Evolutionary conservation across 2,797 vertebrate genomes (phyloP).

Genomic region (Nyctibius grandis): DNA sequence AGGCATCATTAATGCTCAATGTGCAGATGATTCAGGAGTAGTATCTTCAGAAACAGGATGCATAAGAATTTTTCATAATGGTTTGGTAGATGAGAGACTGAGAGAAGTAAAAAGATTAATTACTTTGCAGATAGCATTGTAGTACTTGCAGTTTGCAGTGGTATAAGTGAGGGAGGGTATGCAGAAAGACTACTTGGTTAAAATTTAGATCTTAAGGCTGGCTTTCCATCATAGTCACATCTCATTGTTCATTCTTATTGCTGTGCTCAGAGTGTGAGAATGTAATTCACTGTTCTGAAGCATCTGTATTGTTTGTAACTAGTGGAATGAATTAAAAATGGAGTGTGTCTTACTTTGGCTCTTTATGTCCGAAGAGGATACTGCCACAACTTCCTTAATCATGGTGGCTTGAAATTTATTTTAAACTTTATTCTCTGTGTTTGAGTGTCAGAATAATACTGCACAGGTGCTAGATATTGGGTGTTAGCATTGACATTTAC

Average conservation of each 20-base stretch:
- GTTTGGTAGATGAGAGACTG: background rate
- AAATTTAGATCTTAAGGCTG: background rate
- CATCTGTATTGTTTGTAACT: background rate
- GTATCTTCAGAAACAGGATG: background rate
- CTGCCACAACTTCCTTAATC: background rate
- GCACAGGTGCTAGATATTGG: background rate
- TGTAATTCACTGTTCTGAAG: background rate
- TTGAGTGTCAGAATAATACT: background rate
- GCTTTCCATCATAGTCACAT: conserved; percentile 17
- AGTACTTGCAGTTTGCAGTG: background rate
- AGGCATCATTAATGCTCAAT: background rate
- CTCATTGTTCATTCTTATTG: conserved; percentile 27
- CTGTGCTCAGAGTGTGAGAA: background rate
- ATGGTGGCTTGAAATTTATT: background rate
- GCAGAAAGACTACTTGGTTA: background rate
- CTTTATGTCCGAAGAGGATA: background rate
- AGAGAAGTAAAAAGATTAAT: conserved; percentile 10
- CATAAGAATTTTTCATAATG: background rate
- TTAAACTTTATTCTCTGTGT: background rate
- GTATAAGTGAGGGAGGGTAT: background rate
- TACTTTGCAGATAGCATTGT: background rate
- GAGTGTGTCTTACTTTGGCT: background rate
- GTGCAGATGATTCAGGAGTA: background rate
- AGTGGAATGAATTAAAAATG: conserved; percentile 20
- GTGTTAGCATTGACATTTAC: background rate